These are phyloP conservation scores for Caenorhabditis inopinata DNA, from an alignment of 1,140 invertebrate genomes.

Conservation along the genomic window DNA sequence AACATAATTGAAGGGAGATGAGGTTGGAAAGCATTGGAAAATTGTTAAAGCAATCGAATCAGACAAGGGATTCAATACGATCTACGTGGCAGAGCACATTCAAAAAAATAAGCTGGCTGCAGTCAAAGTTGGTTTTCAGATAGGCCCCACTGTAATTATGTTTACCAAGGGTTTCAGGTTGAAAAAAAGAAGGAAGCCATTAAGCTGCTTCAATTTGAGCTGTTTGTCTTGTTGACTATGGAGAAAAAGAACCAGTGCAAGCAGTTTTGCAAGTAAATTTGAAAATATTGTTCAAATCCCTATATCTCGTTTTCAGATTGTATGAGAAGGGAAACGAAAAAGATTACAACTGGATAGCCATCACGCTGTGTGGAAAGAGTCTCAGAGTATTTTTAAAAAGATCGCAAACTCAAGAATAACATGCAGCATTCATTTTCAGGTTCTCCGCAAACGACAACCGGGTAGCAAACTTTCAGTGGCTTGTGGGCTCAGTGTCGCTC, in stretches of 20 bases:
- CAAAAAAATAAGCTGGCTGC: conserved; percentile 17
- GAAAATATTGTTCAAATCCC: neutral
- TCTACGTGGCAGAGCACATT: conserved; percentile 33
- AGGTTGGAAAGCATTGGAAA: conserved; percentile 37
- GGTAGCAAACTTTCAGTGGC: conserved; percentile 34
- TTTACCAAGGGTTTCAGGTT: conserved; percentile 2
- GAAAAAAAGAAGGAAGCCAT: conserved; percentile 18
- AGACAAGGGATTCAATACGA: conserved; percentile 37
- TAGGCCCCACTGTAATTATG: no score
- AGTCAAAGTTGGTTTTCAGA: conserved; percentile 9
- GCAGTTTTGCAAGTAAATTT: conserved; percentile 24
- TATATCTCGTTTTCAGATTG: neutral
- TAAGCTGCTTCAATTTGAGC: conserved; percentile 37
- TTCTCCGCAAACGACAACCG: conserved; percentile 27
- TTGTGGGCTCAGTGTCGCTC: conserved; percentile 37
- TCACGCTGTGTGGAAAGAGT: conserved; percentile 41
- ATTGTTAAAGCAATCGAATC: conserved; percentile 21
- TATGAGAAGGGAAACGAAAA: conserved; percentile 21
- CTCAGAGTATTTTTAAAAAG: neutral
- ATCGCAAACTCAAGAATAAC: no score
- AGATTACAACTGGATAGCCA: conserved; percentile 38
- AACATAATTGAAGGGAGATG: neutral
- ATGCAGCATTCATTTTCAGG: neutral
- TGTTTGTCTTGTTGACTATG: conserved; percentile 37
- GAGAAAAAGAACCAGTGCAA: conserved; percentile 34